phyloP scores from a whole-genome alignment of 2,888 invertebrate species.

The Drosophila rellima region DNA sequence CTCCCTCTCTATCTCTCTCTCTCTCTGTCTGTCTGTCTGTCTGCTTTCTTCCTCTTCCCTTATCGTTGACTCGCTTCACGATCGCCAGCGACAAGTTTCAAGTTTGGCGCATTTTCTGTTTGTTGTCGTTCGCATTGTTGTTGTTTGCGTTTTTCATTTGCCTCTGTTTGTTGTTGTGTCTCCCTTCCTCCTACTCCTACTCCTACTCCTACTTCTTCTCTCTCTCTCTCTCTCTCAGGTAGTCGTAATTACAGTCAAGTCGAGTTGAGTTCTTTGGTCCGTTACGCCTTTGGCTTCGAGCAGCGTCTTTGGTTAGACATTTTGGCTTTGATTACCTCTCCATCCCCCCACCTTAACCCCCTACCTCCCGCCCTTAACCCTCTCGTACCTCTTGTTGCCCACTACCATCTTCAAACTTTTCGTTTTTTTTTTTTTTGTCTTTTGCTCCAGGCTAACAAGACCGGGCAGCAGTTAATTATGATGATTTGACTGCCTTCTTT shows the following conservation, averaged over 20 bases:
- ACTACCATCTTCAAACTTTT: slow-evolving; percentile 15
- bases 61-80: slow-evolving; percentile 20
- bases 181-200: not conserved
- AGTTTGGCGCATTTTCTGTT: slow-evolving; percentile 66
- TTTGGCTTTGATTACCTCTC: slow-evolving; percentile 33
- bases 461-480: slow-evolving; percentile 36
- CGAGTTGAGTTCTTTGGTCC: slow-evolving; percentile 47
- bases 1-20: not conserved
- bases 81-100: slow-evolving; percentile 60
- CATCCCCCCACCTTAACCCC: not conserved
- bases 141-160: slow-evolving; percentile 69
- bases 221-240: not conserved
- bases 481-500: slow-evolving; percentile 23
- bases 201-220: too few relatives aligned
- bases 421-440: not conserved
- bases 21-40: not conserved
- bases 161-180: slow-evolving; percentile 43
- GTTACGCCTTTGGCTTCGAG: slow-evolving; percentile 51
- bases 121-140: slow-evolving; percentile 2
- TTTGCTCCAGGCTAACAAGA: slow-evolving; percentile 31
- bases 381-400: not conserved
- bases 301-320: slow-evolving; percentile 16
- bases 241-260: slow-evolving; percentile 47
- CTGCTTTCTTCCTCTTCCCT: not conserved
- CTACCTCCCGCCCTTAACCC: not conserved